Evolutionary conservation across 1,140 invertebrate genomes (phyloP), one percentile per base, ranked within the genome.

Genomic region (Coelopa frigida): DNA sequence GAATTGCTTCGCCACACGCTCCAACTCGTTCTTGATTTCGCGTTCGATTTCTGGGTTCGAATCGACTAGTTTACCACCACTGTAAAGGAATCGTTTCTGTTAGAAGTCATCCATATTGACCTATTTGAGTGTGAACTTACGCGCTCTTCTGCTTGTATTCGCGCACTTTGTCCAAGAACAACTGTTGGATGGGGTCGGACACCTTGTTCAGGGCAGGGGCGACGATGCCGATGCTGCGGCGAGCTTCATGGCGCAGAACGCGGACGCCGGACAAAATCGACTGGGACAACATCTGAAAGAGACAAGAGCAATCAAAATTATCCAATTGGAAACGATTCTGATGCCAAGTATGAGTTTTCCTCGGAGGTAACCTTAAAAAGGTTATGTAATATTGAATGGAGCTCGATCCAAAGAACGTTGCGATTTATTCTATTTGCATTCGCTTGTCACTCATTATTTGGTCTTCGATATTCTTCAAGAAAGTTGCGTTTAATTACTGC

Each of bases 91-190:
- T 8, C 15, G 15, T 12, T n/a, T 33, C 27, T 22, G 17, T 37
- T 46, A 10, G 14, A 8, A 17, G 20, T 17, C 18, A 14, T 36
- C 14, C n/a, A 22, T 33, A 21, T 21, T 2, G 3, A 20, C 7
- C 14, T 12, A 35, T 17, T 1, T 22, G 7, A 22, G 5, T 38
- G 5, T 3, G 36, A 31, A 54, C 53, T 54, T 44, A 70, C 67
- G 55, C 26, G 56, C 63, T 66, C 51, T 68, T 67, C 36, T 61
- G 52, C 49, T 81, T 87, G 72, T 93, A 97, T 73, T 94, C 92
- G 40, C 80, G 79, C 51, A 96, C 80, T 81, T 95, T 95, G 42
- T 95, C 87, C 31, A 95, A 56, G 68, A 97, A 97, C 20, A 96
- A 69, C 71, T 95, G 85, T 65, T 96, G 93, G 61, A 97, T 92